Evolutionary conservation across 92 coral and sea anemone species (phyloP), one percentile per base, ranked within the genome.

Genomic region (Chrysogorgia sp.): DNA sequence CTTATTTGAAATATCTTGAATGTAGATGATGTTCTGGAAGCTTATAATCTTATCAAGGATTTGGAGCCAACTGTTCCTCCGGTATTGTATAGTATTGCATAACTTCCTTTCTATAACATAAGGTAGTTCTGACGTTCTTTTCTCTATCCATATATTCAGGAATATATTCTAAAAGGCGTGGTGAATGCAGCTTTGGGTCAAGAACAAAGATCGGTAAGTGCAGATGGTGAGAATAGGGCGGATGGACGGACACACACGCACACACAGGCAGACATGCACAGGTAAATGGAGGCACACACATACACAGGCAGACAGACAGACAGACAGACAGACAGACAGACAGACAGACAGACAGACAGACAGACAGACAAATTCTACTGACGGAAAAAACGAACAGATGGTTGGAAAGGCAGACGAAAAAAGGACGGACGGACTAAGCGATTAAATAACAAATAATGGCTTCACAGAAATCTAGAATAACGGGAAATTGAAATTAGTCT

Each of bases 141-240:
- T 22, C 15, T 40, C 31, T 32, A 29, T 64, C 21, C 34, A 2
- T 34, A 9, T 24, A 26, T 78, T n/a, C 82, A 94, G 98, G 98
- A 94, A 58, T 94, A 94, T 80, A 94, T 94, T 62, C 79, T 94
- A 6, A 94, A 94, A 86, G 98, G 98, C 13, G 98, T 94, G 61
- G 98, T 94, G 26, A 94, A 94, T 83, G 98, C 98, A 23, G 92
- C 98, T 35, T 82, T 94, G 70, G 98, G 98, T n/a, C 98, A 94
- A 56, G 98, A 94, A 68, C 98, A 94, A 81, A 96, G 97, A 32
- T 94, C 98, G 71, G 98, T 94, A 68, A 83, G 96, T 87, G 43
- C 43, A 37, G 6, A 37, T 37, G 43, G 43, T 4, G 6, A 37
- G 43, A 37, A 37, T 5, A 37, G 43, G 5, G 12, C 6, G 43